Base-by-base conservation (phyloP, 2,888 invertebrate species). In the Labia minor region DNA sequence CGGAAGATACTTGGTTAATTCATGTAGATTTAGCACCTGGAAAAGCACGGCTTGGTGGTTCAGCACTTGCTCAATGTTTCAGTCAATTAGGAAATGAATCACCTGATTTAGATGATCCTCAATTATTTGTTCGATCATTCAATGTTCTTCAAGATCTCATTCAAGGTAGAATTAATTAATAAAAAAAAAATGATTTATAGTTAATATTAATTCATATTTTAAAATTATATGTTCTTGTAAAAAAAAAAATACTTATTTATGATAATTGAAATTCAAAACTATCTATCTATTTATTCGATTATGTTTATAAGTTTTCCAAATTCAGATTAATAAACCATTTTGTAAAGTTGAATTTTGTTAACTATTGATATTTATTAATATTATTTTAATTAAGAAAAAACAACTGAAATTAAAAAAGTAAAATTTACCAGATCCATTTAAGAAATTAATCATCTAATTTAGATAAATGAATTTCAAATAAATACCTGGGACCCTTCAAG, bases 31-130 rank as follows among this genome's bases (percentile, higher is more conserved):
- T 92, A 65, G 87, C 89, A 33, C 78, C 82, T 66, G 87, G 86
- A 1, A 84, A 86, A 72, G 86, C 84, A 72, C 84, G 96, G 67
- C 80, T 96, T 11, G 97, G 97, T 8, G 98, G 96, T 1, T 90
- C 95, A 0, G 92, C 97, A 0, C 78, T 98, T 62, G 95, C 95
- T 0, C 98, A 98, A 76, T 91, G 90, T 71, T 93, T 86, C 77
- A 83, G 85, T 65, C 94, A 95, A 77, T 81, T 94, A 61, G 95
- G 95, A 6, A 82, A 88, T 71, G 81, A 82, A 65, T 80, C 86
- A 26, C 91, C 98, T 0, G 95, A 96, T 79, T 79, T 97, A 2
- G 87, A 90, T 70, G 78, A 86, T 66, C 85, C 89, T 0, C 76
- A 80, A 19, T 75, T 83, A 26, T 81, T 99, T 14, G 85, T 83